Base-by-base conservation (phyloP, 2,113 vertebrate genomes). In the Lonchura striata region DNA sequence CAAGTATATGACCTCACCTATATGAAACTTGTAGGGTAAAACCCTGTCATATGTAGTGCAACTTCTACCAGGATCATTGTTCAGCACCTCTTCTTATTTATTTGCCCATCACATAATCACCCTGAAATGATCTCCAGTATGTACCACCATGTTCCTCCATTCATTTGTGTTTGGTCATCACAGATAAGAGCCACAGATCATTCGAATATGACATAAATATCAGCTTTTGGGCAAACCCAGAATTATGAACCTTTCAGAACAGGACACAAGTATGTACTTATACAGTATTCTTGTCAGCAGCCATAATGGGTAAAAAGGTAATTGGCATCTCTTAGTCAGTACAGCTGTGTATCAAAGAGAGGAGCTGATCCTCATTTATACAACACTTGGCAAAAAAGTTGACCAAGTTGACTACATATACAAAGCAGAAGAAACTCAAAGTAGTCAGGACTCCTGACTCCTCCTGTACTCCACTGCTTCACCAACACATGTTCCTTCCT, bases 341-440 rank as follows among this genome's bases (percentile, higher is more conserved):
- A 81, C 42, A 81, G 41, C 42, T 71, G 24, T 5, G 3, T 37
- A 37, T 75, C 56, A 56, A n/a, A 85, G 66, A 64, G 15, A 86
- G 60, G 17, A 81, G 14, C 4, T 13, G 8, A 81, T 41, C 20
- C 35, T 78, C 9, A 1, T 70, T 88, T 71, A 27, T 9, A 50
- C 15, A 70, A 47, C 27, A 24, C 15, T 59, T 2, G 1, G 17
- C 63, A 92, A 50, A 77, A 74, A 77, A 80, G 46, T 1, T 77
- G 59, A 61, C 35, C 19, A 61, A 66, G 23, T 30, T 0, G 0
- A 60, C 24, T 3, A 11, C 1, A 2, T 18, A 35, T 15, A 39
- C 16, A 44, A 66, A 88, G 50, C 18, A 86, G 64, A 53, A 81
- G 69, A 68, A 31, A 56, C 18, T 54, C 52, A 52, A 64, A 82